A percentile compares a stretch with the other conserved stretches of the same genome.
These are phyloP conservation scores for Heteronetta atricapilla DNA, from an alignment of 2,113 vertebrate species.

Conservation along the genomic window DNA sequence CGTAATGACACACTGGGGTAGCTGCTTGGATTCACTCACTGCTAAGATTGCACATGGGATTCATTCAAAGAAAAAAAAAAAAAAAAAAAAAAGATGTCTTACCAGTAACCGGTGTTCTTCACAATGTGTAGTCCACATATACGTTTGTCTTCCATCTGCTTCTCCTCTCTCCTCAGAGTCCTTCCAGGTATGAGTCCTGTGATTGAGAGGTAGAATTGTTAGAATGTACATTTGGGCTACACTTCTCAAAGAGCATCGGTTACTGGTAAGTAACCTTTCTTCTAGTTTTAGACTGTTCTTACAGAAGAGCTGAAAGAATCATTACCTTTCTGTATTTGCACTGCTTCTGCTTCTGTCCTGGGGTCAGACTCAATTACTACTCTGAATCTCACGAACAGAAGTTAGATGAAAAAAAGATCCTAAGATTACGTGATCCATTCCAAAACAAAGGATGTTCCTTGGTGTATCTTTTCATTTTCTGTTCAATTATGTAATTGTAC, in stretches of 20 bases:
- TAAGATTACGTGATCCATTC: not conserved
- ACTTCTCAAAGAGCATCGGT: constrained; percentile 61
- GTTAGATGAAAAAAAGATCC: not conserved
- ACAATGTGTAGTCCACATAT: constrained; percentile 45
- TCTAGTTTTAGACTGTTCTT: constrained; percentile 48
- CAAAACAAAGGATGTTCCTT: not conserved
- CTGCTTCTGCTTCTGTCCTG: not conserved
- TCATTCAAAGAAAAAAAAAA: not conserved
- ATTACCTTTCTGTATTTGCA: not conserved
- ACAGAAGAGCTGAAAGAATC: not conserved
- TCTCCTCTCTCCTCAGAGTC: constrained; percentile 70
- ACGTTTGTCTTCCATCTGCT: constrained; percentile 63
- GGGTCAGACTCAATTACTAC: not conserved
- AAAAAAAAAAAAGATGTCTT: not conserved
- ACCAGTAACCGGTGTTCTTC: constrained; percentile 51
- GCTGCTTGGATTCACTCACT: not conserved
- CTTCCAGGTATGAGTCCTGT: constrained; percentile 66
- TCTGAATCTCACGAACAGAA: not conserved
- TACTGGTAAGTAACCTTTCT: constrained; percentile 65
- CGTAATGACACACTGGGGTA: not conserved
- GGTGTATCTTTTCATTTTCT: not conserved
- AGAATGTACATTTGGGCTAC: constrained; percentile 62
- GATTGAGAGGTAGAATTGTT: constrained; percentile 63
- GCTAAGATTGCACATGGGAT: not conserved
- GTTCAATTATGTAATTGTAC: not conserved